Base-by-base conservation (phyloP, 2,113 vertebrate species). In the Oreochromis spilurus region DNA sequence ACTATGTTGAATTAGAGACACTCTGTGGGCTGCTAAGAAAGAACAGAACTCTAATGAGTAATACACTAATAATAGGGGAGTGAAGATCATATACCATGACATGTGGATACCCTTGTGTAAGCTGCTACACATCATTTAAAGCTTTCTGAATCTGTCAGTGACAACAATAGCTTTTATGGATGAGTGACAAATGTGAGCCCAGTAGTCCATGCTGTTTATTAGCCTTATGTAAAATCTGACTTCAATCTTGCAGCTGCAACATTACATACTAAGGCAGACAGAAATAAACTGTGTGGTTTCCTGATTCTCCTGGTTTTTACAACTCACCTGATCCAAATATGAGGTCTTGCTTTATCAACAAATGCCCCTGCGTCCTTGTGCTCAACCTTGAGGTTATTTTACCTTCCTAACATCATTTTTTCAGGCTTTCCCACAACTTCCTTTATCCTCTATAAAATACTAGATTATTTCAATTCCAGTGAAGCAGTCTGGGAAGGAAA, bases 21-120 rank as follows among this genome's bases (percentile, higher is more conserved):
- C 77, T 67, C 36, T 29, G 36, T 85, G 40, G 6, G 19, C 82
- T 83, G 55, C 31, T 85, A 54, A 72, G 52, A 48, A 77, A 82
- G 78, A 65, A 82, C 70, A 55, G 70, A 88, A 58, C 34, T 85
- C 62, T 75, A 53, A 84, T 85, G 90, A 88, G 62, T 85, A 88
- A 90, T n/a, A 65, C 26, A 81, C 83, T 89, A 84, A 93, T 87
- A 89, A 88, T 75, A 87, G 87, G 19, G 62, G 58, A 79, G 54
- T 38, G 77, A 85, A 87, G 82, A 34, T 84, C 7, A 24, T 82
- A 38, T 84, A 77, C 52, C 60, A 12, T 87, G 85, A 82, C 58
- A 88, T 84, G 52, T 72, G 79, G 75, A 82, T 88, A 72, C 5
- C 72, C 60, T 89, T 86, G 84, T 54, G 29, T 13, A 5, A 67